Evolutionary conservation across 1,140 invertebrate genomes (phyloP).

Genomic region (Argopecten irradians): DNA sequence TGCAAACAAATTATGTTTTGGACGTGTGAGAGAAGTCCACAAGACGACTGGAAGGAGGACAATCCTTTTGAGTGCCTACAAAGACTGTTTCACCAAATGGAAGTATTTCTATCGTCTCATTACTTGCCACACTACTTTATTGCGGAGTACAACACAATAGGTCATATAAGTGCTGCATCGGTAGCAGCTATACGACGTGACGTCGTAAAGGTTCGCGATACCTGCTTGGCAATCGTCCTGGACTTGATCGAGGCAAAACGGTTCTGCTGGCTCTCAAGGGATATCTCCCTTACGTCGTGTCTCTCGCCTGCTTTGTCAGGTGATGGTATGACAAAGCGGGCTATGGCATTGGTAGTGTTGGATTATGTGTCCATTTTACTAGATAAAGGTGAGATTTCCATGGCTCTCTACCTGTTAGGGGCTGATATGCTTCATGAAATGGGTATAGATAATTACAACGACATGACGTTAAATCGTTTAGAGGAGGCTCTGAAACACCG

Average conservation of each 20-base stretch:
- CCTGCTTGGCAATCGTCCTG: neutral
- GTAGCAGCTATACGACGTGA: neutral
- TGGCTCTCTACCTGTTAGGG: conserved; percentile 27
- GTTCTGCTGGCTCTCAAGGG: conserved; percentile 29
- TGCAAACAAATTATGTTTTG: conserved; percentile 32
- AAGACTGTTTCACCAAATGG: neutral
- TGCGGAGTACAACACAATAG: conserved; percentile 13
- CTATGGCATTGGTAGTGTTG: neutral
- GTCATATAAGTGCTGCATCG: neutral
- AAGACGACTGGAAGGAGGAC: neutral
- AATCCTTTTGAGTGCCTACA: conserved; percentile 17
- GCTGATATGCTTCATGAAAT: neutral
- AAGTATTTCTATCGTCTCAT: neutral
- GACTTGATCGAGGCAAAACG: conserved; percentile 1
- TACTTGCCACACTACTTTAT: conserved; percentile 29
- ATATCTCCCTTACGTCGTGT: neutral
- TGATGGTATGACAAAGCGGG: neutral
- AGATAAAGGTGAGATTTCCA: conserved; percentile 25
- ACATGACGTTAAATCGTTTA: neutral
- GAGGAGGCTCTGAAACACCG: neutral
- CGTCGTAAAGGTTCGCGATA: neutral
- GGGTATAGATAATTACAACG: neutral
- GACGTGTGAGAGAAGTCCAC: neutral
- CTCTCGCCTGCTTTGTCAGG: neutral
- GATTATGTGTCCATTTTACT: conserved; percentile 4